Conservation (phyloP, 1,140 invertebrate species). For the Chrysomallon squamiferum region DNA sequence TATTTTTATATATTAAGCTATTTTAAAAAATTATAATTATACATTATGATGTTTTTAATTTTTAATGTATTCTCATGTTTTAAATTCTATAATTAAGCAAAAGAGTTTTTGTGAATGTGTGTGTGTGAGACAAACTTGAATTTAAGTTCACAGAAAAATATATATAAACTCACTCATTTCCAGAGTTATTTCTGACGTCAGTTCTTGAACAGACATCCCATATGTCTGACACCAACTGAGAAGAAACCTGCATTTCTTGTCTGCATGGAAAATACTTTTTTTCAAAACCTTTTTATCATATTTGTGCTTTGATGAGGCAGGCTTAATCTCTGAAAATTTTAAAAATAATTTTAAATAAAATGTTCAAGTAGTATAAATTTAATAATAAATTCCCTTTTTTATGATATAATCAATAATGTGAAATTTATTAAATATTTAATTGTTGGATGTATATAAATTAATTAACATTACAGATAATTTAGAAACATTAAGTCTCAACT, state of each 20-base stretch:
- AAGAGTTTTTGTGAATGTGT: too few species aligned
- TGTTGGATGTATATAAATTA: too few species aligned
- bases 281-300: background rate
- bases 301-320: background rate
- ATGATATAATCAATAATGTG: background rate
- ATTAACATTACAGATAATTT: too few species aligned
- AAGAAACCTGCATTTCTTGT: conserved; percentile 12
- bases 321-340: background rate
- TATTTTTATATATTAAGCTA: too few species aligned
- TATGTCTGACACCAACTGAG: conserved; percentile 8
- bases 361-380: background rate
- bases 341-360: background rate
- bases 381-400: background rate
- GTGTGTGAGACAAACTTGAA: too few species aligned
- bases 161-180: background rate
- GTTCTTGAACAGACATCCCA: conserved; percentile 1
- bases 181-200: background rate
- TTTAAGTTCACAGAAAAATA: too few species aligned
- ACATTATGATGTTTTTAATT: too few species aligned
- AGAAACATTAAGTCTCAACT: too few species aligned
- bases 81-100: too few species aligned
- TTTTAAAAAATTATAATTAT: too few species aligned
- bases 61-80: too few species aligned
- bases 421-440: background rate
- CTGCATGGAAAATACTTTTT: conserved; percentile 4